A percentile compares a stretch with the other conserved stretches of the same genome.
Evolutionary conservation across 2,888 invertebrate genomes (phyloP).

Genomic region (Chrysopilus asiliformis): DNA sequence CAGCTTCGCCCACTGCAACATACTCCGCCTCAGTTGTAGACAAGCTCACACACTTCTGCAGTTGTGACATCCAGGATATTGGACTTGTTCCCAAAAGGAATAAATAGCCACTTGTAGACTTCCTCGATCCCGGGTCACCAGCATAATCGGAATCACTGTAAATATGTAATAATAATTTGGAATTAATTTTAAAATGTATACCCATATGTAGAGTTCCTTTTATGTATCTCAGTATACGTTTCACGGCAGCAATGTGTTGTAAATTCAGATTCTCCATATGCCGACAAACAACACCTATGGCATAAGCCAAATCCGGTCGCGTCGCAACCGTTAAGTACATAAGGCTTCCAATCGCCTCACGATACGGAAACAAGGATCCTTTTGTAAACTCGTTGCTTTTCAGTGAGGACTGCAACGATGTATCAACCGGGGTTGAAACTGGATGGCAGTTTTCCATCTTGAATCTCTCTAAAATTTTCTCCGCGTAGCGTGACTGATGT

Average conservation of each 20-base stretch:
- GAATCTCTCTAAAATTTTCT: constrained; percentile 8
- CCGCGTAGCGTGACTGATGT: constrained; percentile 8
- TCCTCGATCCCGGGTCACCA: constrained; percentile 10
- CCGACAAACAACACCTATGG: constrained; percentile 7
- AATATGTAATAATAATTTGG: too few relatives aligned
- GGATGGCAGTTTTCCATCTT: constrained; percentile 11
- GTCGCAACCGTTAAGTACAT: constrained; percentile 12
- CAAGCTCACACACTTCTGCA: constrained; percentile 11
- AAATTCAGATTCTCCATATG: too few relatives aligned
- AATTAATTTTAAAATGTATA: too few relatives aligned
- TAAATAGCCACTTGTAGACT: constrained; percentile 11
- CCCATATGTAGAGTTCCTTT: too few relatives aligned
- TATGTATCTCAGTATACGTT: too few relatives aligned
- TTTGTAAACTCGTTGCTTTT: too few relatives aligned
- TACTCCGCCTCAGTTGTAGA: constrained; percentile 24
- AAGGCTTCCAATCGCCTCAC: constrained; percentile 2
- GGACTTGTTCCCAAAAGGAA: constrained; percentile 5
- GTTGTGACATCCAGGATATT: constrained; percentile 8
- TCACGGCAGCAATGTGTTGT: too few relatives aligned
- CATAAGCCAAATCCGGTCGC: constrained; percentile 11
- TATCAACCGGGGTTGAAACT: constrained; percentile 10
- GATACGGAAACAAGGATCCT: too few relatives aligned
- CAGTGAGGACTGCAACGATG: too few relatives aligned
- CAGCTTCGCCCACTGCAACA: constrained; percentile 18
- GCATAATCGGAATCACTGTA: constrained; percentile 11